phyloP scores from a whole-genome alignment of 2,113 vertebrate species.

The Todiramphus saurophagus region DNA sequence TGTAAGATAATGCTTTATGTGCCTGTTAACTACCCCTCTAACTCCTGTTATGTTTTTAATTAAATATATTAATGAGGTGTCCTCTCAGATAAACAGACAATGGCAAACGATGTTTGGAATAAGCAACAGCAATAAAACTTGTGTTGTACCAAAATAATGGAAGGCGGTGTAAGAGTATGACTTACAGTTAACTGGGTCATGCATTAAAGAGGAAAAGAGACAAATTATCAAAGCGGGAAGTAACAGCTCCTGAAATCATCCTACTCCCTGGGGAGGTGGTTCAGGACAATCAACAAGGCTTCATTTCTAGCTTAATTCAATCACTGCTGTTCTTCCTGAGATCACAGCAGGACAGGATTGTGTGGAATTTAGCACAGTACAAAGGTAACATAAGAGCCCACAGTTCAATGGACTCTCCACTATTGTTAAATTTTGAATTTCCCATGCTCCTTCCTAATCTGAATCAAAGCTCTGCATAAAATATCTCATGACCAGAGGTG shows the following conservation, averaged over 20 bases:
- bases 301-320: background rate
- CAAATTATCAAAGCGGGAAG: background rate
- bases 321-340: background rate
- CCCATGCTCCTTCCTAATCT: background rate
- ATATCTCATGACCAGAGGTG: background rate
- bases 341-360: background rate
- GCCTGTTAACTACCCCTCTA: background rate
- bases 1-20: background rate
- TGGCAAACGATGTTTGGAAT: conserved; percentile 5
- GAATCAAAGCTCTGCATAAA: background rate
- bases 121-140: conserved; percentile 40
- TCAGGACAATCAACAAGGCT: background rate
- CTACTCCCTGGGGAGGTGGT: background rate
- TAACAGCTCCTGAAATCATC: background rate
- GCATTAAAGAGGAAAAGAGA: background rate
- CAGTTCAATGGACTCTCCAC: background rate
- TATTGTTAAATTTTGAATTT: background rate
- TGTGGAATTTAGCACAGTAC: background rate
- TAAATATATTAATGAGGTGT: background rate
- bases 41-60: background rate
- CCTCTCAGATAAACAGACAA: background rate
- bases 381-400: background rate
- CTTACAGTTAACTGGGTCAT: background rate
- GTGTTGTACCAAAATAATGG: background rate
- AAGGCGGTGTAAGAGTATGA: background rate